Evolutionary conservation across 2,113 vertebrate species (phyloP), one percentile per base, ranked within the genome.

Genomic region (Alethe diademata): DNA sequence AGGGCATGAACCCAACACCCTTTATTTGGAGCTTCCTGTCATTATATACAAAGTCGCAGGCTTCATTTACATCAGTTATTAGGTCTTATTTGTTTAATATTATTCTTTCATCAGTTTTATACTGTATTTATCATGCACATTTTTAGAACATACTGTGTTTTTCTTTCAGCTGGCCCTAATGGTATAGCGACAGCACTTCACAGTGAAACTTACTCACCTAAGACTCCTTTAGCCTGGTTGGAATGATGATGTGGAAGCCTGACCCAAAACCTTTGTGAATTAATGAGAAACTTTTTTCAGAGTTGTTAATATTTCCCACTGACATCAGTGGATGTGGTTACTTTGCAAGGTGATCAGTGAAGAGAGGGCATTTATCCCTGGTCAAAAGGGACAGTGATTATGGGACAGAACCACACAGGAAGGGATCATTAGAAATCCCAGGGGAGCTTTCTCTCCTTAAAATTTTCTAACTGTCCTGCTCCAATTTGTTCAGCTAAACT

Each of bases 1-100:
- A 83, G 50, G 84, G 17, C 69, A 79, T 47, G 86, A 96, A 96
- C 75, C 11, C 57, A 72, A 29, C 35, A 82, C 20, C 19, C 51
- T 93, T 71, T 95, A 80, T 88, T 80, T 94, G 73, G 66, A 76
- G 83, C 66, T 93, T 96, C 86, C 86, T 91, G 67, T 88, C 78
- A 88, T 86, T 93, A 78, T 40, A 43, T 5, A 89, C 61, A 70
- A 93, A 65, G 43, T 40, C 28, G 65, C 45, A 78, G 43, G 14
- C 83, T 71, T 86, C 2, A 0, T 87, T 96, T 95, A 60, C 43
- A 86, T 89, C 64, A 60, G n/a, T 71, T 89, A 71, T 74, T 81
- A 80, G 43, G 50, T 80, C 50, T 90, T 83, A 76, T 78, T 95
- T 95, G 45, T 92, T 94, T 76, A 89, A 86, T 89, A 86, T 70